Evolutionary conservation across 2,797 vertebrate genomes (phyloP), one percentile per base, ranked within the genome.

Genomic region (Falco columbarius): DNA sequence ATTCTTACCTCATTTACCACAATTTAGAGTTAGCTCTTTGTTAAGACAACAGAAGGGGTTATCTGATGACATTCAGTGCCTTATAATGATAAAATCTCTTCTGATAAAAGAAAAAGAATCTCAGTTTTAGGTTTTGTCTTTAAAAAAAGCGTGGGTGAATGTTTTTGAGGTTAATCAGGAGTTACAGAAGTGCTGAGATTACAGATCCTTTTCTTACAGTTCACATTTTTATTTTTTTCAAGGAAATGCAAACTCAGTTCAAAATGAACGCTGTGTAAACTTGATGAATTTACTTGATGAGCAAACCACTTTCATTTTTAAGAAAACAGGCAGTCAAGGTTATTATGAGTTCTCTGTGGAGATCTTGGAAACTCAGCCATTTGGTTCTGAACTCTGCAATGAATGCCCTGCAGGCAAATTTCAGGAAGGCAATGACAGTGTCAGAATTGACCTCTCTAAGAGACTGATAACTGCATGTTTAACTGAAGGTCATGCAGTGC

Each of bases 211-310:
- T 94, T 89, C 75, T 77, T 49, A 49, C 49, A 65, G 72, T 46
- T 82, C 52, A 34, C 44, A 12, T 16, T 47, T 70, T 70, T 76
- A 17, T 49, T 56, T 62, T 61, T 1, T 42, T 29, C 47, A 56
- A 86, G 85, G 79, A 96, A 95, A 73, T 89, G 83, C 90, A 90
- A 92, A 76, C 52, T 75, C 83, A 27, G 63, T 94, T 90, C 44
- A 7, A 94, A 96, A 87, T 67, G 71, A 94, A 52, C 9, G 5
- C 80, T 79, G 29, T 47, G 46, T 90, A 86, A 96, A 93, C 62
- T 77, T 15, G 76, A 90, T 95, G 90, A 96, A 94, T 95, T 94
- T 92, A 59, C 90, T 93, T 96, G 88, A 97, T 96, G 70, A 96
- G 86, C 66, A 90, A 90, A 83, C 62, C 40, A 13, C 70, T 81